These are phyloP conservation scores for Actinostola sp. DNA, from an alignment of 92 coral and sea anemone species.

Conservation along the genomic window DNA sequence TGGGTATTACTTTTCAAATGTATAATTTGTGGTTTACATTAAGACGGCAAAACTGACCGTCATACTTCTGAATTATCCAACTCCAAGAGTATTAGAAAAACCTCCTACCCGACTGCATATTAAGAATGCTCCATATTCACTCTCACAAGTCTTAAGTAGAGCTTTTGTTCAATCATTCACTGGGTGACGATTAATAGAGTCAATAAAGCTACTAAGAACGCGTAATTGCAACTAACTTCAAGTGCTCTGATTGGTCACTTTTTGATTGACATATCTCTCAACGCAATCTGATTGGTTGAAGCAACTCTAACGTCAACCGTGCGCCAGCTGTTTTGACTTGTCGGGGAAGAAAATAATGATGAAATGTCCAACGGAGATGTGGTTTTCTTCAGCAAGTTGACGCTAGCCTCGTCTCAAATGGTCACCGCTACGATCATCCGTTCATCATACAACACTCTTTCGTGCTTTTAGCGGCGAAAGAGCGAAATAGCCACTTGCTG, in stretches of 20 bases:
- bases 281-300: conserved; percentile 2
- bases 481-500: too few species aligned
- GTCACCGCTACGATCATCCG: too few species aligned
- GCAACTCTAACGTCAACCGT: neutral
- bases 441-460: neutral
- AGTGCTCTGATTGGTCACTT: neutral
- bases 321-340: conserved; percentile 17
- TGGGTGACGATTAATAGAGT: neutral
- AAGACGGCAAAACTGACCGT: neutral
- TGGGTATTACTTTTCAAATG: conserved; percentile 19
- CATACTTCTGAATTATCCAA: neutral
- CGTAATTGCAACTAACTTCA: conserved; percentile 2
- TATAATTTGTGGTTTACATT: conserved; percentile 30
- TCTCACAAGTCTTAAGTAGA: neutral
- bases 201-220: neutral
- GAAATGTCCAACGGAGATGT: conserved; percentile 8
- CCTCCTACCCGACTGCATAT: neutral
- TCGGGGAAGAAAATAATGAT: neutral
- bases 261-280: neutral
- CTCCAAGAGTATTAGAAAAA: neutral
- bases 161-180: neutral
- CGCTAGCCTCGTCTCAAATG: neutral
- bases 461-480: neutral
- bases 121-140: neutral
- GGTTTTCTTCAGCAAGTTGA: neutral